A percentile compares a stretch with the other conserved stretches of the same genome.
These are phyloP conservation scores for Muntiacus reevesi DNA, from an alignment of 2,113 vertebrate species.

Conservation along the genomic window DNA sequence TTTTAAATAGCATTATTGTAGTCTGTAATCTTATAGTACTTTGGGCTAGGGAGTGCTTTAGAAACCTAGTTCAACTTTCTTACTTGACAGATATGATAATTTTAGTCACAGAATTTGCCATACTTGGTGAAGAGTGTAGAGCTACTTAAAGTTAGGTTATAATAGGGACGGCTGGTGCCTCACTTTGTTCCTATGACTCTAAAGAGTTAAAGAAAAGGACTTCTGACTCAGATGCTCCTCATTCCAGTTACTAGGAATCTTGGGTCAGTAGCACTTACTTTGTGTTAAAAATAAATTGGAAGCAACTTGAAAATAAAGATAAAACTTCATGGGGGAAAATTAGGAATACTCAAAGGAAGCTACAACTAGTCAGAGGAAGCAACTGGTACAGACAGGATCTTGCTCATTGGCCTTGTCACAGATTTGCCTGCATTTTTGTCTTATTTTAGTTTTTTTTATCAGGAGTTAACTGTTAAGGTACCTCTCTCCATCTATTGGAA, in stretches of 20 bases:
- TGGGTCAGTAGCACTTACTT: neutral
- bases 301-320: neutral
- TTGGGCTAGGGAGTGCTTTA: neutral
- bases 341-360: slow-evolving; percentile 36
- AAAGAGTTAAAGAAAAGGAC: neutral
- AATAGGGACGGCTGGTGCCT: neutral
- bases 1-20: slow-evolving; percentile 25
- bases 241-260: neutral
- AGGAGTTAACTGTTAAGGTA: neutral
- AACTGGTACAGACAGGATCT: neutral
- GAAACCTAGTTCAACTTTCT: neutral
- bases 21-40: neutral
- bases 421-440: neutral
- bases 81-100: neutral
- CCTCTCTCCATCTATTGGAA: neutral
- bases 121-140: neutral
- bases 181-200: neutral
- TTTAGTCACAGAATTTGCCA: neutral
- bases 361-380: neutral
- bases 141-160: neutral
- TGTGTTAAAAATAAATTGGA: slow-evolving; percentile 43
- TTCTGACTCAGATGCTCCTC: neutral
- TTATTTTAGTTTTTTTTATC: neutral
- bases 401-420: neutral
- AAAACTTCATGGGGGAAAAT: neutral